Conservation (phyloP, 2,113 vertebrate species). For the Passer montanus region DNA sequence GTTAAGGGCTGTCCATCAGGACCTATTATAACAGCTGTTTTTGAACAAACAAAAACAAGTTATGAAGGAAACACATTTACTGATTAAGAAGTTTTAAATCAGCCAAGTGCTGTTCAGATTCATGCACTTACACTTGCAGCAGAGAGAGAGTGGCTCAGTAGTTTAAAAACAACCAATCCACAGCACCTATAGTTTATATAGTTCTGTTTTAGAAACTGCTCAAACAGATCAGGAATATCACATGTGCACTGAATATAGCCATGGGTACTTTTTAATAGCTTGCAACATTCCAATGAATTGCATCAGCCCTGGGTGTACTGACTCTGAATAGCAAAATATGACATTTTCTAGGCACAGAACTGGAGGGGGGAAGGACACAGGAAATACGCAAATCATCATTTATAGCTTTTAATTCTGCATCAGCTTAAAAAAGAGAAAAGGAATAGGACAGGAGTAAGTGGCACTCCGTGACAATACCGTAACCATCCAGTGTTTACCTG, state of each 20-base stretch:
- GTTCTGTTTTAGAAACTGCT: constrained; percentile 18
- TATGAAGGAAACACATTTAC: constrained; percentile 42
- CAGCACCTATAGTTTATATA: constrained; percentile 33
- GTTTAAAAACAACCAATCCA: constrained; percentile 53
- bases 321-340: not conserved
- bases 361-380: constrained; percentile 67
- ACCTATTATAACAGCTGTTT: constrained; percentile 96
- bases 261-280: not conserved
- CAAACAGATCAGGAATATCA: not conserved
- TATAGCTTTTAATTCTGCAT: not conserved
- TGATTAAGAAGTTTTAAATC: constrained; percentile 51
- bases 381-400: constrained; percentile 51
- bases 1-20: constrained; percentile 97
- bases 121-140: constrained; percentile 59
- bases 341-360: constrained; percentile 48
- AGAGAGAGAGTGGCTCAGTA: constrained; percentile 27
- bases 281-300: not conserved
- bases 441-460: constrained; percentile 36
- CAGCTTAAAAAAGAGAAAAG: constrained; percentile 1
- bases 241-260: not conserved
- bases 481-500: constrained; percentile 82
- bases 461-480: constrained; percentile 42
- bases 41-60: constrained; percentile 66
- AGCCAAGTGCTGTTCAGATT: constrained; percentile 55
- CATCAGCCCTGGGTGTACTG: not conserved